Evolutionary conservation across 92 coral and sea anemone species (phyloP).

Genomic region (Meandrina meandrites): DNA sequence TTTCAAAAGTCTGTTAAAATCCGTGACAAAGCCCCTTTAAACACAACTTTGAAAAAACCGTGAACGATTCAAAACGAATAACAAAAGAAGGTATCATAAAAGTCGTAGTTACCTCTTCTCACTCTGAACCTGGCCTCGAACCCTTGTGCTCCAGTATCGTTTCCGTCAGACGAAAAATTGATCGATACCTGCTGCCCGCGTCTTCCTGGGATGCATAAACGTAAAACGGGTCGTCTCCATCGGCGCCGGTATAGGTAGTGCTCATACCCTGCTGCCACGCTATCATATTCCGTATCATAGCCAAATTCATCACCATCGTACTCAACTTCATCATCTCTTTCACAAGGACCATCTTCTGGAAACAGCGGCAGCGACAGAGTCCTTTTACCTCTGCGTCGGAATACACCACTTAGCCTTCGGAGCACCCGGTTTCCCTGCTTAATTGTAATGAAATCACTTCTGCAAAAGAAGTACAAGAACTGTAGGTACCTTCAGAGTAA

Average conservation of each 20-base stretch:
- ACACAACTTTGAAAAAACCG: too few species aligned
- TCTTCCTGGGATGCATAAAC: not conserved
- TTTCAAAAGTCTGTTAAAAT: too few species aligned
- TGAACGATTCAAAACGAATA: too few species aligned
- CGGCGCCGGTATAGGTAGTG: not conserved
- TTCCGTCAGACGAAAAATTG: not conserved
- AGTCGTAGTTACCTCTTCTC: not conserved
- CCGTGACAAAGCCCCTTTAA: too few species aligned
- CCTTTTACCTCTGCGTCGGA: not conserved
- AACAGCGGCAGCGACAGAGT: not conserved
- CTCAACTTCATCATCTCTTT: slow-evolving; percentile 4
- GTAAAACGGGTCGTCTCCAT: not conserved
- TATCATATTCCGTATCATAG: not conserved
- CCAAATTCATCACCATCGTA: not conserved
- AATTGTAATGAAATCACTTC: not conserved
- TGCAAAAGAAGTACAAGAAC: not conserved
- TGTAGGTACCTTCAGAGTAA: not conserved
- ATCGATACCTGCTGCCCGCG: not conserved
- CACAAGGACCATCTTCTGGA: not conserved
- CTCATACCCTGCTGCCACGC: not conserved
- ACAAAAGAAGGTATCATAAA: too few species aligned
- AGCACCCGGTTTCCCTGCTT: not conserved
- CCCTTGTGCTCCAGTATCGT: not conserved
- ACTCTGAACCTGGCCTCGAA: not conserved
- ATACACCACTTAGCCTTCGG: not conserved